Base-by-base conservation (phyloP, 2,888 invertebrate genomes). In the Ptilodon capucinus region DNA sequence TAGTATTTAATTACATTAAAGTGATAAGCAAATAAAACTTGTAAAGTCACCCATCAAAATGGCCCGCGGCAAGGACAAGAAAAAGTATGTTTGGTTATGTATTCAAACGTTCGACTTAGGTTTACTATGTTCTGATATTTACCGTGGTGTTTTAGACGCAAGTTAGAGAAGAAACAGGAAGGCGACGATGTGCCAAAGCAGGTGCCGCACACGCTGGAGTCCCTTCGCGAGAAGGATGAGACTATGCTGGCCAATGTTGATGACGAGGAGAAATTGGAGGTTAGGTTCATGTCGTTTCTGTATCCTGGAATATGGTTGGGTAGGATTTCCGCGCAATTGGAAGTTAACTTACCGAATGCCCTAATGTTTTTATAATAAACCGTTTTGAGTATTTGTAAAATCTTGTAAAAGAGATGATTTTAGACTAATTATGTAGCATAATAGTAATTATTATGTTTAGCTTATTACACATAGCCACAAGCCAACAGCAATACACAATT, bases 151-250 rank as follows among this genome's bases (percentile, higher is more conserved):
- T 74, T 42, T 66, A 91, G 91, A 59, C 86, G 91, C 42, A 91
- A 91, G 53, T 76, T 87, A 45, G 91, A 91, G 66, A 91, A 89
- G 68, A 86, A 89, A 48, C 86, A 89, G 60, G 91, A 90, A 65
- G 91, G 89, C 0, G 91, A 90, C 4, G 88, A 89, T 78, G 89
- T 80, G 0, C 88, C 88, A 1, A 91, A 89, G 68, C 75, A 90
- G 59, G 66, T 89, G 9, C 99, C 99, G 0, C 96, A 97, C 76
- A 99, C 99, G 0, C 94, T 99, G 68, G 99, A 99, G 82, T 97
- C 95, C 62, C 93, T 97, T 53, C 92, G 99, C 48, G 97, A 97
- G 74, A 94, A 94, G 66, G 99, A 99, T 93, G 97, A 96, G 76
- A 99, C 99, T 0, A 95, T 94, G 76, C 92, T 97, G 14, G 94